Conservation (phyloP, 2,888 invertebrate genomes). For the Boloria selene region DNA sequence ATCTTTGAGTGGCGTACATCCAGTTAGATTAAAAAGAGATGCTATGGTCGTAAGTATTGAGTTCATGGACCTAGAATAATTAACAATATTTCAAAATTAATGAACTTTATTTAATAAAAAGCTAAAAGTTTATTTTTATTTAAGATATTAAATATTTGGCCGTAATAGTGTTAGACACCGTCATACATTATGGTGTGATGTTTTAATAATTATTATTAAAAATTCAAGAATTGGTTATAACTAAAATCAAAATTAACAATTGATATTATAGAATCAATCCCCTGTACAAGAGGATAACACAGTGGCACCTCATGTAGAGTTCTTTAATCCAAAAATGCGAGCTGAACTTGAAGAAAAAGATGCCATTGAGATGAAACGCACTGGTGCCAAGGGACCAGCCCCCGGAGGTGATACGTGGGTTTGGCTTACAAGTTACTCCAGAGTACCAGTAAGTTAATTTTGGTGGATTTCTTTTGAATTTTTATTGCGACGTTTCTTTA, state of each 20-base stretch:
- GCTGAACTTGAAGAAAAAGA: slow-evolving; percentile 85
- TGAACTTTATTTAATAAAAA: too few relatives aligned
- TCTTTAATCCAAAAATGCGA: slow-evolving; percentile 87
- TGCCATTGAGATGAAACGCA: slow-evolving; percentile 82
- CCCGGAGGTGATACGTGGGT: slow-evolving; percentile 91
- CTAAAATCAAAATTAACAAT: neutral
- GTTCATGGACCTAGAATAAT: neutral
- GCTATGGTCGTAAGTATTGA: slow-evolving; percentile 68
- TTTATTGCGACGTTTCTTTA: too few relatives aligned
- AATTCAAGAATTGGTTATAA: neutral
- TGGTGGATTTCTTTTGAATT: too few relatives aligned
- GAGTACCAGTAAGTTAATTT: slow-evolving; percentile 86
- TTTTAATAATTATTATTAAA: too few relatives aligned
- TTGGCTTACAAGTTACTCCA: slow-evolving; percentile 92
- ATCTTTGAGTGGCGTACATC: slow-evolving; percentile 41
- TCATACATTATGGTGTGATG: neutral
- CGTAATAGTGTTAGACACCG: neutral
- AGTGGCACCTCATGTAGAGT: slow-evolving; percentile 85
- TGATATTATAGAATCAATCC: slow-evolving; percentile 60
- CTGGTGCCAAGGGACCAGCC: slow-evolving; percentile 85
- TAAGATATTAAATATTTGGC: neutral
- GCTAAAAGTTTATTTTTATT: too few relatives aligned
- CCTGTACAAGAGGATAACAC: slow-evolving; percentile 78
- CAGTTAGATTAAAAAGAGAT: slow-evolving; percentile 62
- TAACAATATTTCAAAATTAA: too few relatives aligned